phyloP scores from a whole-genome alignment of 30 jellyfish, hydroid and myxozoan species.

The Aurelia sp. region DNA sequence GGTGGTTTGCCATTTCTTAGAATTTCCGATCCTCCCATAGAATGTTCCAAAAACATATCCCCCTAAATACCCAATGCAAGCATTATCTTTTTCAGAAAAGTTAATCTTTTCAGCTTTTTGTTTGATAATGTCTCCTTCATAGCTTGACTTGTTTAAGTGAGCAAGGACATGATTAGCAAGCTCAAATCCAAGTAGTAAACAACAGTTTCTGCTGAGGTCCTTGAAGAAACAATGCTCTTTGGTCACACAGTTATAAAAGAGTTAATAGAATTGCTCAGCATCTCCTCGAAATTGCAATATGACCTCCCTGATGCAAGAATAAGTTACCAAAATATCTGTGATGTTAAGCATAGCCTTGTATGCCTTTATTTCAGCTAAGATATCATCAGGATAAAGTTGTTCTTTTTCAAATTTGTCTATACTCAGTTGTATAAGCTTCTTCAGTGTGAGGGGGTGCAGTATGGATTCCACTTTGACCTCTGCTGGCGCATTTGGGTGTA shows the following conservation, averaged over 20 bases:
- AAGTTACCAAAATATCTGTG: too few relatives aligned
- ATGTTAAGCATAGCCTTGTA: too few relatives aligned
- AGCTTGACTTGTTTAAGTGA: conserved; percentile 53
- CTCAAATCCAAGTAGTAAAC: conserved; percentile 65
- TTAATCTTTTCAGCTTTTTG: conserved; percentile 39
- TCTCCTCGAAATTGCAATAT: conserved; percentile 47
- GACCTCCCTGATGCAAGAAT: conserved; percentile 1
- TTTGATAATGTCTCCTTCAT: conserved; percentile 40
- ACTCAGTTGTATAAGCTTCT: neutral
- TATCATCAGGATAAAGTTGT: too few relatives aligned
- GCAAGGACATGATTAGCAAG: conserved; percentile 79
- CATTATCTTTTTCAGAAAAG: conserved; percentile 36
- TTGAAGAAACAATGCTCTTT: conserved; percentile 29
- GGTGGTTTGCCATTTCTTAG: conserved; percentile 44
- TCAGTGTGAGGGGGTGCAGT: conserved; percentile 30
- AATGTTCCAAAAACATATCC: conserved; percentile 75
- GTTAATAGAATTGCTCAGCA: conserved; percentile 65
- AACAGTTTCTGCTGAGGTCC: conserved; percentile 33
- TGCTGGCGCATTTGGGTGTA: conserved; percentile 12
- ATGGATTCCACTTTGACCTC: conserved; percentile 26
- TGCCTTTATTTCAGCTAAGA: too few relatives aligned
- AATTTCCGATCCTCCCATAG: conserved; percentile 41
- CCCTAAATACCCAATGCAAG: conserved; percentile 37
- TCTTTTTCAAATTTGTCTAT: neutral
- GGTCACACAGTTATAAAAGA: neutral